Base-by-base conservation (phyloP, 2,888 invertebrate genomes). In the Cremastinae sp. region DNA sequence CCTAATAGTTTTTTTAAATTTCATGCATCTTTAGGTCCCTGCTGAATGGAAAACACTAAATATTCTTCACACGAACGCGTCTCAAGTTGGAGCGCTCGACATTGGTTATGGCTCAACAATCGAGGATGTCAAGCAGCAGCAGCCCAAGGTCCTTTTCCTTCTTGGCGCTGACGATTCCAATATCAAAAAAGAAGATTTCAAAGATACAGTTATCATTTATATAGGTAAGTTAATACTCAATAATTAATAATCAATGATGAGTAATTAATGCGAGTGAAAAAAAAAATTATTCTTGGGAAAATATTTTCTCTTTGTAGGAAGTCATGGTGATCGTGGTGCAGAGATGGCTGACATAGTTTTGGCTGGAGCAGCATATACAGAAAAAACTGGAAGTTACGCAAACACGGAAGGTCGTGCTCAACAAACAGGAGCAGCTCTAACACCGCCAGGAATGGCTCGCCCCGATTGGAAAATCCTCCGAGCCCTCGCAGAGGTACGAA, bases 391-490 rank as follows among this genome's bases (percentile, higher is more conserved):
- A n/a, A 98, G 96, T 0, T 99, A 96, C 90, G 98, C 98, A 0
- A 99, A 99, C 91, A 98, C 97, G 0, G 99, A 99, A 92, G 99
- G 99, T 0, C 93, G 99, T 79, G 94, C 98, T 39, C 98, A 99
- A 90, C 95, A 97, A 91, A 97, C 98, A 0, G 91, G 95, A 37
- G 91, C 93, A 2, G 98, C 98, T 16, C 95, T 98, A 47, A 93
- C 96, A 12, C 96, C 98, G 72, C 98, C 98, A 0, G 98, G 98
- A 45, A 91, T 94, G 90, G 98, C 98, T 0, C 92, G 98, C 61
- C 97, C 97, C 85, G 98, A 99, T 91, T 99, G 99, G 99, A 99
- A 99, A 92, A 97, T 99, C 82, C 93, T 99, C 82, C 93, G 99
- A 78, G 99, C 99, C 0, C 91, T 99, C 7, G 98, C 98, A 0